These are phyloP conservation scores for Gallinago solitaria DNA, from an alignment of 2,797 vertebrate genomes.

Conservation along the genomic window DNA sequence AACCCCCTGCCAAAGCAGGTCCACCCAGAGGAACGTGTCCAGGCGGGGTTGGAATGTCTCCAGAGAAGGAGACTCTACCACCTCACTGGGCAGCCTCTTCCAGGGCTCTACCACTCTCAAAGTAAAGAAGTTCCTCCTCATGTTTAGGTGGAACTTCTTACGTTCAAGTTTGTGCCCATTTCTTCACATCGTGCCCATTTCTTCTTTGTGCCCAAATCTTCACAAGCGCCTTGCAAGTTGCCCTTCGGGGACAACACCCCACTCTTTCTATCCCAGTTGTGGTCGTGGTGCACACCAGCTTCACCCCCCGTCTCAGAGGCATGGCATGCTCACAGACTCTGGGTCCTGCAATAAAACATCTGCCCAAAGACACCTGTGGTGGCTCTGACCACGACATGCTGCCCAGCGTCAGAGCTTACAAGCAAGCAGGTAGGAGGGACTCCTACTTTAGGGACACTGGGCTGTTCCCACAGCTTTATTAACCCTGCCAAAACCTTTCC, in stretches of 20 bases:
- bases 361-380: background rate
- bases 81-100: no score
- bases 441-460: background rate
- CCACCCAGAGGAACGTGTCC: no score
- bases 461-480: background rate
- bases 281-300: background rate
- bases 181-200: no score
- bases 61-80: no score
- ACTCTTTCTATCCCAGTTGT: background rate
- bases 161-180: no score
- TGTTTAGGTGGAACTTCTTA: no score
- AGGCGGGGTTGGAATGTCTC: no score
- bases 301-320: background rate
- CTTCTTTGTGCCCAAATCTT: background rate
- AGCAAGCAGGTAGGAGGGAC: background rate
- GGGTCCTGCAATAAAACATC: background rate
- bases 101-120: no score
- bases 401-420: background rate
- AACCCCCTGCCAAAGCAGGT: no score
- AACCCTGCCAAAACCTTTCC: background rate
- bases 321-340: rapidly evolving
- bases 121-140: no score
- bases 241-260: background rate
- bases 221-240: background rate
- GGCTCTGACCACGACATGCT: background rate